Percentiles rank a stretch among this genome's conserved stretches.
Evolutionary conservation across 2,797 vertebrate genomes (phyloP).

Genomic region (Alosa sapidissima): DNA sequence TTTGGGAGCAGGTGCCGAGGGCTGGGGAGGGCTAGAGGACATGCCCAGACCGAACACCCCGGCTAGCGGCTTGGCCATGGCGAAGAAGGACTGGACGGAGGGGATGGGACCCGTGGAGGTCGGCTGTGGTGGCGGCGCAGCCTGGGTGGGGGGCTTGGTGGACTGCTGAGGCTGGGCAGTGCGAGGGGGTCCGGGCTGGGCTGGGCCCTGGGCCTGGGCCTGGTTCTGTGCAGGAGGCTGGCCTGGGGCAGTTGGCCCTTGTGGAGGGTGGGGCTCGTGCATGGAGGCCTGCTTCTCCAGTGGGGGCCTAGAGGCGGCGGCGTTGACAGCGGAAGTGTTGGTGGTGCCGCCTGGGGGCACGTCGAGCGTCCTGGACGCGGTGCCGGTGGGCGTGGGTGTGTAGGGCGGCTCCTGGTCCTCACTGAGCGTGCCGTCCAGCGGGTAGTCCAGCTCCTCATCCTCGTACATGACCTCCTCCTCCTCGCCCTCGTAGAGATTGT

Average conservation of each 20-base stretch:
- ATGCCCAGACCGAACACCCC: slow-evolving; percentile 76
- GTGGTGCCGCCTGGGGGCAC: slow-evolving; percentile 36
- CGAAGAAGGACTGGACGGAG: slow-evolving; percentile 77
- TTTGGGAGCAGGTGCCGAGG: slow-evolving; percentile 61
- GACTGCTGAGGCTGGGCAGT: slow-evolving; percentile 48
- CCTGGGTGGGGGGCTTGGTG: slow-evolving; percentile 43
- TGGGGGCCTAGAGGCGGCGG: slow-evolving; percentile 61
- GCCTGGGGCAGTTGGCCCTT: slow-evolving; percentile 49
- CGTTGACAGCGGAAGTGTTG: neutral
- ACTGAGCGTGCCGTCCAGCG: slow-evolving; percentile 71
- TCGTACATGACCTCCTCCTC: slow-evolving; percentile 77
- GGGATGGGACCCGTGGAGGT: slow-evolving; percentile 60
- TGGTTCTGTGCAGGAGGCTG: slow-evolving; percentile 53
- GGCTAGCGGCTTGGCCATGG: slow-evolving; percentile 78
- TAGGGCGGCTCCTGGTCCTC: slow-evolving; percentile 77
- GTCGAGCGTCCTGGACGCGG: slow-evolving; percentile 51
- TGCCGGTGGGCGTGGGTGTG: slow-evolving; percentile 71
- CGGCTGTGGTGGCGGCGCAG: slow-evolving; percentile 57
- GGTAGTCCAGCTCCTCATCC: slow-evolving; percentile 74
- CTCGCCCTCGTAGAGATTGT: slow-evolving; percentile 70
- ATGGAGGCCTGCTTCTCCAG: slow-evolving; percentile 76
- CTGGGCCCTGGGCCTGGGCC: slow-evolving; percentile 52
- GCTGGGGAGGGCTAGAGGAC: slow-evolving; percentile 66
- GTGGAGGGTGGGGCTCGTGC: slow-evolving; percentile 68
- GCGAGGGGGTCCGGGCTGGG: slow-evolving; percentile 51